Base-by-base conservation (phyloP, 2,888 invertebrate genomes). In the Lepidocyrtinus sp. region DNA sequence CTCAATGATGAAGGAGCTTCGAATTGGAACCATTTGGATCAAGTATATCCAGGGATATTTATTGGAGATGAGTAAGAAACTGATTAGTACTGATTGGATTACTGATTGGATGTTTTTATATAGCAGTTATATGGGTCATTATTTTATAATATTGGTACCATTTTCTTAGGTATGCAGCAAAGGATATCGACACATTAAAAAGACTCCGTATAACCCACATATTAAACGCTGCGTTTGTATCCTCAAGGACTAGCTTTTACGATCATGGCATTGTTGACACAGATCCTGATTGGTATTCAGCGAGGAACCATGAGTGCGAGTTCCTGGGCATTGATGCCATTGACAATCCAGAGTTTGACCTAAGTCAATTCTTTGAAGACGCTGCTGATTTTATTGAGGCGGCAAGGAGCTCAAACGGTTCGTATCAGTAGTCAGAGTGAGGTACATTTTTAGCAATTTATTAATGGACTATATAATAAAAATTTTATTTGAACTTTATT, bases 121-220 rank as follows among this genome's bases (percentile, higher is more conserved):
- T 67, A 24, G 15, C 19, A 36, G 2, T 45, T 67, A n/a, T n/a
- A n/a, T n/a, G n/a, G 67, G 7, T 45, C 21, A 22, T 7, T 7
- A 62, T 62, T 17, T 36, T 67, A 21, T 36, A 5, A 50, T 2
- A 22, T 64, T 46, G 24, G 22, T 27, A 46, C 21, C n/a, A 45
- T 7, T 7, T 55, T 64, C 25, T 22, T 19, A 83, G 83, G 26
- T 75, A 61, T 22, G 72, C 79, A 0, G 83, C 83, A 65, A 83
- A 83, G 68, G 77, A 83, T 26, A 76, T 83, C 15, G 80, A 85
- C 19, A 85, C 87, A 17, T 86, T 90, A 50, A 87, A 87, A 69
- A 83, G 88, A 21, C 82, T 89, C 71, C 89, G 89, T 12, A 87
- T 90, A 46, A 90, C 90, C 0, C 90, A 90, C 83, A 88, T 90